Conservation (phyloP, 2,888 invertebrate genomes). For the Pollenia angustigena region DNA sequence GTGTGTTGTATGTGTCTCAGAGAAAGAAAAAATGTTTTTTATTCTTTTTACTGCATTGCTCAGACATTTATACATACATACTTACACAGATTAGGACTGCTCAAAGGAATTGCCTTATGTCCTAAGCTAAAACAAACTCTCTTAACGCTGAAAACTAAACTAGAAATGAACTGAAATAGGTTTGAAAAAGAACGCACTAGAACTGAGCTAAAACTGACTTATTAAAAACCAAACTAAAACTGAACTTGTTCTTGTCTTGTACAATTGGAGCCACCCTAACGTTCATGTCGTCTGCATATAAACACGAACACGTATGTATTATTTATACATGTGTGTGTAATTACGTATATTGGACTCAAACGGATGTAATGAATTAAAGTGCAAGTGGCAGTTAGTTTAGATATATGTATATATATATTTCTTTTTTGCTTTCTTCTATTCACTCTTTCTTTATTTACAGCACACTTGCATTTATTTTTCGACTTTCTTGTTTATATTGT, state of each 20-base stretch:
- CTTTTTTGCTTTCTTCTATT: slow-evolving; percentile 45
- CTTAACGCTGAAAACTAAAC: no score
- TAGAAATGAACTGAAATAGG: no score
- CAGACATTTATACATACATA: not conserved
- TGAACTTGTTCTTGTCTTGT: not conserved
- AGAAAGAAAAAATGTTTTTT: slow-evolving; percentile 46
- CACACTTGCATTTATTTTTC: slow-evolving; percentile 37
- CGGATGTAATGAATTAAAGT: slow-evolving; percentile 75
- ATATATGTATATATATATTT: slow-evolving; percentile 72
- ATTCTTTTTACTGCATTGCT: slow-evolving; percentile 56
- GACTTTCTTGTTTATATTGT: slow-evolving; percentile 68
- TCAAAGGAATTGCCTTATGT: not conserved
- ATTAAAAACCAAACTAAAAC: no score
- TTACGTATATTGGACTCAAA: slow-evolving; percentile 63
- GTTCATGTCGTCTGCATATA: not conserved
- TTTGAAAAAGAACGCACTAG: no score
- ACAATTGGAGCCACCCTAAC: not conserved
- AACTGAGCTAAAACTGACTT: no score
- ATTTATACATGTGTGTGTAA: slow-evolving; percentile 6
- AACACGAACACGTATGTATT: not conserved
- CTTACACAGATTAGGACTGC: not conserved
- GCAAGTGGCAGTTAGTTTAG: slow-evolving; percentile 69
- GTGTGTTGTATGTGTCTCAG: slow-evolving; percentile 14
- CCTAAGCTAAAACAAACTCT: no score
- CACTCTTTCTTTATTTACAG: slow-evolving; percentile 35